Base-by-base conservation (phyloP, 2,797 vertebrate genomes). In the Avahi laniger region DNA sequence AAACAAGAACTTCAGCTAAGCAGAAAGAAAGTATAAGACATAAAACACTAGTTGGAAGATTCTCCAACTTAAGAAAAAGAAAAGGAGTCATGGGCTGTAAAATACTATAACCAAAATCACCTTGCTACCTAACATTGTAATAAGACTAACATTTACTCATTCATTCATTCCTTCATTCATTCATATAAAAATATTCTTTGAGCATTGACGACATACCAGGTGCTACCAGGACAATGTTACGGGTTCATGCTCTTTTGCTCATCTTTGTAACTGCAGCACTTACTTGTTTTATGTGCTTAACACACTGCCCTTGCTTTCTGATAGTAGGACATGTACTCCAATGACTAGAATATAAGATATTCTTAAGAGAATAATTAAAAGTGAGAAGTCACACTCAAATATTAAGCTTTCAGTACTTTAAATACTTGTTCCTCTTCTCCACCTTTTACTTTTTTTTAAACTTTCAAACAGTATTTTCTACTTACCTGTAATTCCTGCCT, bases 1-100 rank as follows among this genome's bases (percentile, higher is more conserved):
- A 96, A 97, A 79, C 94, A 80, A 90, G 87, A 97, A 94, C 67
- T 90, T 76, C 91, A 61, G 75, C 93, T 98, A 83, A 65, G 94
- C 93, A 94, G 93, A 93, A 97, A 92, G 50, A 88, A 96, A 92
- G 83, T 76, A 35, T 93, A 78, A 78, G 14, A 81, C 81, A 2
- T 65, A 84, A 70, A 92, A 61, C 96, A 92, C 83, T 65, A 82
- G 91, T n/a, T 14, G 80, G 22, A 86, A 93, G 50, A 65, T 57
- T 93, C 46, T 91, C n/a, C 83, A 83, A 13, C 4, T 86, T 80
- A 90, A 46, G 76, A 80, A 89, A 95, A 89, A 94, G 70, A 93
- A 93, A 94, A 93, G 33, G 69, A 43, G 75, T 92, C 59, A n/a
- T 83, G 72, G 65, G 48, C n/a, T 63, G 63, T 14, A 81, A 73